Evolutionary conservation across 37 sponge, comb jelly and placozoan genomes (phyloP).

Genomic region (Sycon ciliatum): DNA sequence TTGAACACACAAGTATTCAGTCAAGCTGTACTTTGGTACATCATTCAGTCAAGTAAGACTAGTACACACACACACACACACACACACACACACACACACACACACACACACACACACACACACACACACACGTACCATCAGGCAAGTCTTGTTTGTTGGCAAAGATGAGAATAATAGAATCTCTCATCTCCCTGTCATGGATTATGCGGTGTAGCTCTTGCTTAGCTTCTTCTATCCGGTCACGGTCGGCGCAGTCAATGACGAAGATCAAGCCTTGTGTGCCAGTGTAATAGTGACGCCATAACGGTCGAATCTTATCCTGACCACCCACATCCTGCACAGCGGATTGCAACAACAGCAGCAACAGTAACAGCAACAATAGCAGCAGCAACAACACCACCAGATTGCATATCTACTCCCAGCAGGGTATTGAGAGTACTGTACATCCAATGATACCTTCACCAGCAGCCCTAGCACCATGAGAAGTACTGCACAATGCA

Average conservation of each 20-base stretch:
- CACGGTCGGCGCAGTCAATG: slow-evolving; percentile 91
- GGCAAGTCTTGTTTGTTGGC: slow-evolving; percentile 96
- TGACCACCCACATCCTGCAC: slow-evolving; percentile 95
- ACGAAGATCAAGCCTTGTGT: slow-evolving; percentile 97
- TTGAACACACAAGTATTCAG: too few relatives aligned
- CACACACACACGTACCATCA: slow-evolving; percentile 55
- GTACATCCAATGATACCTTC: too few relatives aligned
- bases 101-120: slow-evolving; percentile 28
- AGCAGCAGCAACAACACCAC: too few relatives aligned
- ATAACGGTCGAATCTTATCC: slow-evolving; percentile 93
- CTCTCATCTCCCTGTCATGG: slow-evolving; percentile 91
- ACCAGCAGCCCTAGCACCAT: too few relatives aligned
- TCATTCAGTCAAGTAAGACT: too few relatives aligned
- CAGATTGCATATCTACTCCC: too few relatives aligned
- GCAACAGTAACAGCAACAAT: too few relatives aligned
- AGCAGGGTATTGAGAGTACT: too few relatives aligned
- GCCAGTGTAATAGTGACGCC: slow-evolving; percentile 96
- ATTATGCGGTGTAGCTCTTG: slow-evolving; percentile 91
- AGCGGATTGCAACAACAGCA: too few relatives aligned
- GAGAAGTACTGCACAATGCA: too few relatives aligned
- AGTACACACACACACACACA: slow-evolving; percentile 35
- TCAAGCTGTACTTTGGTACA: too few relatives aligned
- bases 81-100: slow-evolving; percentile 13
- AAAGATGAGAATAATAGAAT: slow-evolving; percentile 84
- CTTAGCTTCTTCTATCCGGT: slow-evolving; percentile 86